These are phyloP conservation scores for Elephantulus edwardii DNA, from an alignment of 2,113 vertebrate genomes.

Conservation along the genomic window DNA sequence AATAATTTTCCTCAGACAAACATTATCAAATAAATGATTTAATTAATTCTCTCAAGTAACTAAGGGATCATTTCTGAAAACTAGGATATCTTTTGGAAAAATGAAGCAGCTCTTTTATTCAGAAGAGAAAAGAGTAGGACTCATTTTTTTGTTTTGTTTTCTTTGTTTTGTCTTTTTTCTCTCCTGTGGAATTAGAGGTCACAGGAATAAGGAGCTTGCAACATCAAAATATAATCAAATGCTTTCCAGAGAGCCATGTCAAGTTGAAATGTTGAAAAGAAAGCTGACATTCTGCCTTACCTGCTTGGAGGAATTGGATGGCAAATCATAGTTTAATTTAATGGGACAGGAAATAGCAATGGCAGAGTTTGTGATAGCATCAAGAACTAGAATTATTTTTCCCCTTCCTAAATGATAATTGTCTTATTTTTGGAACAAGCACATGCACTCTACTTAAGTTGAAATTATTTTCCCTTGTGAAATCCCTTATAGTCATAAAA, in stretches of 20 bases:
- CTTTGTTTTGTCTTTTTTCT: background rate
- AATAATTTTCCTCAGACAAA: background rate
- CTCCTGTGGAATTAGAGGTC: background rate
- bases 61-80: background rate
- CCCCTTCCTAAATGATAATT: background rate
- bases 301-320: background rate
- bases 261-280: background rate
- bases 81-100: conserved; percentile 8
- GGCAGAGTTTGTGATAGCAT: background rate
- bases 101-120: background rate
- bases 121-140: background rate
- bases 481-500: background rate
- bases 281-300: background rate
- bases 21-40: background rate
- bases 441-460: background rate
- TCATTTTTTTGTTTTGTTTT: background rate
- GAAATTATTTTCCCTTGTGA: conserved; percentile 32
- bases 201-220: background rate
- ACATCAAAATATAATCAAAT: conserved; percentile 19
- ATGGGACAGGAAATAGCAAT: background rate
- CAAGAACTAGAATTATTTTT: conserved; percentile 4
- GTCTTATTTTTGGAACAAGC: background rate
- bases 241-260: conserved; percentile 17
- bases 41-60: background rate
- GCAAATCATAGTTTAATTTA: background rate